Conservation (phyloP, 2,888 invertebrate species). For the Colletes collaris region DNA sequence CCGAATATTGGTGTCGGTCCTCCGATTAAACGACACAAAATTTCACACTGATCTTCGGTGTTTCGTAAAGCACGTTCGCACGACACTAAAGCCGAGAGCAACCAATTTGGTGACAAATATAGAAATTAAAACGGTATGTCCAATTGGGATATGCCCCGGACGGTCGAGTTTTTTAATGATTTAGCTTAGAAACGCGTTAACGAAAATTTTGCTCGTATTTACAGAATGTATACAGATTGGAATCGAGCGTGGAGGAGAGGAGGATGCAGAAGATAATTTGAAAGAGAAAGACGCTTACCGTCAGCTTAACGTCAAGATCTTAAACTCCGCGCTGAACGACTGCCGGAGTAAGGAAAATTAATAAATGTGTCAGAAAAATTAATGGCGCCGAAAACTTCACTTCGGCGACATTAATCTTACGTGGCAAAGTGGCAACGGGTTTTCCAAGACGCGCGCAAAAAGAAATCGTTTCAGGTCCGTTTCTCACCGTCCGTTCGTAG, state of each 20-base stretch:
- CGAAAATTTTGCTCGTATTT: too few species aligned
- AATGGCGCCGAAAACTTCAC: conserved; percentile 68
- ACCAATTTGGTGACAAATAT: too few species aligned
- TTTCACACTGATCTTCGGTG: conserved; percentile 6
- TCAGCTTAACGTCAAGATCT: conserved; percentile 48
- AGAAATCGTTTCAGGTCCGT: conserved; percentile 72
- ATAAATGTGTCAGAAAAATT: conserved; percentile 67
- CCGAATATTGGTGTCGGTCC: background rate
- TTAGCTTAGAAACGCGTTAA: too few species aligned
- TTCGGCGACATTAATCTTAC: conserved; percentile 65
- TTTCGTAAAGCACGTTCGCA: background rate
- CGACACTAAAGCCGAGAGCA: too few species aligned
- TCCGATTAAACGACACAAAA: conserved; percentile 7
- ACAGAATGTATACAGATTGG: background rate
- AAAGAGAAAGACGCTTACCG: conserved; percentile 23
- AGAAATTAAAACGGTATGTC: too few species aligned
- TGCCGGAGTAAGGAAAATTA: conserved; percentile 54
- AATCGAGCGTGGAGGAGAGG: conserved; percentile 12
- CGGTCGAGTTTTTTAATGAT: too few species aligned
- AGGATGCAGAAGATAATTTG: conserved; percentile 11
- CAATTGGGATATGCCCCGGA: too few species aligned
- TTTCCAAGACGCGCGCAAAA: conserved; percentile 66
- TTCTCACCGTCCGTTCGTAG: conserved; percentile 69
- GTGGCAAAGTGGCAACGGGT: conserved; percentile 69
- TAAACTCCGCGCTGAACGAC: conserved; percentile 36